phyloP scores from a whole-genome alignment of 2,888 invertebrate species.

The Drosophila seclusa region DNA sequence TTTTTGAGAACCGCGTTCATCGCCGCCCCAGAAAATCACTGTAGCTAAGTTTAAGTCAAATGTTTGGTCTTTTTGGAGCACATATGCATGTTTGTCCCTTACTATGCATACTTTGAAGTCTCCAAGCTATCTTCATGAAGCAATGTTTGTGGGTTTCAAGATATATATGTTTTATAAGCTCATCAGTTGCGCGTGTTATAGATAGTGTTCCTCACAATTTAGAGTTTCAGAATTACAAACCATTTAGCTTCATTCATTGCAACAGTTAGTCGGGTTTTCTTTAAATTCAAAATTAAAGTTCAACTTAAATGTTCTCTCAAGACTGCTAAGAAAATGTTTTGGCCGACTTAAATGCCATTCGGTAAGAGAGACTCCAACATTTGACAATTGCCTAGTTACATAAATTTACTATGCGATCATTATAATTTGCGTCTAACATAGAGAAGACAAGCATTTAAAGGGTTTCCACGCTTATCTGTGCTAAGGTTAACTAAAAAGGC shows the following conservation, averaged over 20 bases:
- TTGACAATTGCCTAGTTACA: neutral
- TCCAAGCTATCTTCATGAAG: neutral
- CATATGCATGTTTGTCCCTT: neutral
- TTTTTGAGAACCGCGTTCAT: neutral
- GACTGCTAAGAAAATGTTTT: neutral
- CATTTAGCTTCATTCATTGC: neutral
- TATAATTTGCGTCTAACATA: neutral
- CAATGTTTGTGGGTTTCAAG: neutral
- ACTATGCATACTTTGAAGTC: neutral
- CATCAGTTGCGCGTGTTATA: neutral
- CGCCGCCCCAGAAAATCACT: neutral
- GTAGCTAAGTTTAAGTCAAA: neutral
- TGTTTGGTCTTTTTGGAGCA: neutral
- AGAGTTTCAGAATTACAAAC: neutral
- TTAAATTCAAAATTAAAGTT: neutral
- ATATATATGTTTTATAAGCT: neutral
- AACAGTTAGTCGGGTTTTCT: neutral
- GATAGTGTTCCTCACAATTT: neutral
- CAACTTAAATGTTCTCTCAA: neutral
- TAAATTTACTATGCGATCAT: neutral
- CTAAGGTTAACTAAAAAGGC: conserved; percentile 13
- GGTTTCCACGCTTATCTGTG: neutral
- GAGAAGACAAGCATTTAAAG: neutral
- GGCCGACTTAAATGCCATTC: neutral
- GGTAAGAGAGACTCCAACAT: neutral